A percentile compares a stretch with the other conserved stretches of the same genome.
Evolutionary conservation across 2,888 invertebrate genomes (phyloP).

Genomic region (Heliconius aoede): DNA sequence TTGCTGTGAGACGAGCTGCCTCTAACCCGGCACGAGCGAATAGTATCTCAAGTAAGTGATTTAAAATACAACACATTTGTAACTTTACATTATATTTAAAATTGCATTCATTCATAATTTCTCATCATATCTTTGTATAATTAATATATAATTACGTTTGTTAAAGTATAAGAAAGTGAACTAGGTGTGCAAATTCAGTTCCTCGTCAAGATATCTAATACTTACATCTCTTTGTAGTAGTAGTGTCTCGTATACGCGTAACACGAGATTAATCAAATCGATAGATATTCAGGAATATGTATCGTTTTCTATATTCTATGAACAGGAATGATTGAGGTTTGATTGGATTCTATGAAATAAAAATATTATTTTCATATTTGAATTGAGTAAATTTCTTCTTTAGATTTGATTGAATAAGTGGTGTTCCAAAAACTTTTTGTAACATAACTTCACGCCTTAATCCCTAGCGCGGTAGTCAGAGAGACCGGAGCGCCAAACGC

Average conservation of each 20-base stretch:
- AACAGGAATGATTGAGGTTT: no score
- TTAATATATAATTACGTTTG: no score
- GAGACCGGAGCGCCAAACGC: no score
- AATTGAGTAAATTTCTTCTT: not conserved
- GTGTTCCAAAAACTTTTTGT: no score
- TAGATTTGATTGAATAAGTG: no score
- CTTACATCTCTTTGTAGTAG: not conserved
- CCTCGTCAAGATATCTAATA: not conserved
- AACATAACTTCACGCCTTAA: no score
- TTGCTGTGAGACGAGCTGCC: slow-evolving; percentile 45
- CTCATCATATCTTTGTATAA: no score
- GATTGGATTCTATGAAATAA: not conserved
- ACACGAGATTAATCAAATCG: not conserved
- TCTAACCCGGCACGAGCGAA: slow-evolving; percentile 53
- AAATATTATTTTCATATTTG: not conserved
- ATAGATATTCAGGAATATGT: not conserved
- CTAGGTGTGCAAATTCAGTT: not conserved
- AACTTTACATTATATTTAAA: no score
- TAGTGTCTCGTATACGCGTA: not conserved
- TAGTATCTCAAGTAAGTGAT: slow-evolving; percentile 64
- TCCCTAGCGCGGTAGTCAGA: no score
- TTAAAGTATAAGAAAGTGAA: not conserved
- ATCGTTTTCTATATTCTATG: not conserved
- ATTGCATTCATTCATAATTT: no score
- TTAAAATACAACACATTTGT: not conserved